Evolutionary conservation across 2,113 vertebrate genomes (phyloP).

Genomic region (Austrofundulus limnaeus): DNA sequence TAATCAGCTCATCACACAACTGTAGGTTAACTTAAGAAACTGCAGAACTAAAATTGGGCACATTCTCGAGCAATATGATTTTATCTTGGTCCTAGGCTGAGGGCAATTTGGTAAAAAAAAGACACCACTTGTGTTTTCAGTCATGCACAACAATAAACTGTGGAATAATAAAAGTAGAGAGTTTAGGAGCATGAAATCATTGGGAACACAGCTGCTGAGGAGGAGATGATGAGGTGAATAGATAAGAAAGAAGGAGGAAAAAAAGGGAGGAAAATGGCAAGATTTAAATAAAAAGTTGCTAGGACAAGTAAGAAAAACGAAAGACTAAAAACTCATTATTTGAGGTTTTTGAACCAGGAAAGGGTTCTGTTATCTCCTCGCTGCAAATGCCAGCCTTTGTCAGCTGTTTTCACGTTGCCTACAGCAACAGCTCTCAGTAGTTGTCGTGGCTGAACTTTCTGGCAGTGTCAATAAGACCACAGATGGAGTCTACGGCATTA

Average conservation of each 20-base stretch:
- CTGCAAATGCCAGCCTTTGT: conserved; percentile 6
- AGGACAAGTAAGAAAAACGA: conserved; percentile 15
- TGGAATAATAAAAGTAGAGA: conserved; percentile 15
- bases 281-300: background rate
- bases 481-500: conserved; percentile 29
- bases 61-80: background rate
- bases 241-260: conserved; percentile 2
- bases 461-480: conserved; percentile 18
- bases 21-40: conserved; percentile 1
- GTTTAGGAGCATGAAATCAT: conserved; percentile 45
- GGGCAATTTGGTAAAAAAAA: conserved; percentile 11
- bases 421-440: conserved; percentile 32
- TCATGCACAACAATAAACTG: conserved; percentile 20
- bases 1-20: conserved; percentile 5
- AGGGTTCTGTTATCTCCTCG: conserved; percentile 3
- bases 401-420: conserved; percentile 19
- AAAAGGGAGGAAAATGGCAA: background rate
- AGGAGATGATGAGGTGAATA: conserved; percentile 15
- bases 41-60: background rate
- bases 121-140: conserved; percentile 8
- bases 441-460: conserved; percentile 50
- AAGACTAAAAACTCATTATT: conserved; percentile 16
- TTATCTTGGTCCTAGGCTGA: background rate
- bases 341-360: background rate
- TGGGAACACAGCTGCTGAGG: conserved; percentile 22